Percentiles rank a stretch among this genome's conserved stretches.
phyloP scores from a whole-genome alignment of 2,888 invertebrate species.

The Apomyelois bistriatella region DNA sequence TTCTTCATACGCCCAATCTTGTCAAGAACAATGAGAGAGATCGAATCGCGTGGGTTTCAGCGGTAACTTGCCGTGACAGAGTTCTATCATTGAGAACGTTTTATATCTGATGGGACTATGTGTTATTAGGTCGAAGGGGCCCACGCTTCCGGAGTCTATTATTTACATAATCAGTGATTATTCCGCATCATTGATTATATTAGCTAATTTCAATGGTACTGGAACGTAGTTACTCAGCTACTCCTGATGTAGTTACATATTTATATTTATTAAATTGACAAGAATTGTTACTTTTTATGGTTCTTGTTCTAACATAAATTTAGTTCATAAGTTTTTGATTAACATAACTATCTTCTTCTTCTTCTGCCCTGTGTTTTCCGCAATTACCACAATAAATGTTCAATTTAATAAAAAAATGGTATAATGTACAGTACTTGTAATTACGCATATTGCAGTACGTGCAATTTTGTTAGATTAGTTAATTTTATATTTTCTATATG shows the following conservation, averaged over 20 bases:
- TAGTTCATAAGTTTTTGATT: no score
- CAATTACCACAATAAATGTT: no score
- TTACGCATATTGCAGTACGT: no score
- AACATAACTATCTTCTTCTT: no score
- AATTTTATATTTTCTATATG: no score
- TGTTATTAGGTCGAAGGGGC: conserved; percentile 38
- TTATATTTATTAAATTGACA: no score
- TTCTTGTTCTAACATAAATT: no score
- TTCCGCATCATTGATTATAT: conserved; percentile 55
- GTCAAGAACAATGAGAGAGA: conserved; percentile 58
- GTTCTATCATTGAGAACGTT: conserved; percentile 36
- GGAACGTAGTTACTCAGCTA: background rate
- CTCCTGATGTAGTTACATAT: background rate
- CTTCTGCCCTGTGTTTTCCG: no score
- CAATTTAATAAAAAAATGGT: no score
- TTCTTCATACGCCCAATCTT: conserved; percentile 16
- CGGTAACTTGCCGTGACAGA: conserved; percentile 29
- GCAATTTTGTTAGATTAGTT: no score
- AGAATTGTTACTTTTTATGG: no score
- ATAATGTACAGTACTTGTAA: no score
- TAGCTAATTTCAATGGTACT: conserved; percentile 19
- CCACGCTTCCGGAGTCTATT: conserved; percentile 59
- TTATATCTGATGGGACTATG: conserved; percentile 35
- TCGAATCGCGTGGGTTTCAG: conserved; percentile 56
- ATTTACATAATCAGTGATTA: conserved; percentile 57